A percentile compares a stretch with the other conserved stretches of the same genome.
phyloP scores from a whole-genome alignment of 2,888 invertebrate species.

The Drosophila nr. perissopoda region DNA sequence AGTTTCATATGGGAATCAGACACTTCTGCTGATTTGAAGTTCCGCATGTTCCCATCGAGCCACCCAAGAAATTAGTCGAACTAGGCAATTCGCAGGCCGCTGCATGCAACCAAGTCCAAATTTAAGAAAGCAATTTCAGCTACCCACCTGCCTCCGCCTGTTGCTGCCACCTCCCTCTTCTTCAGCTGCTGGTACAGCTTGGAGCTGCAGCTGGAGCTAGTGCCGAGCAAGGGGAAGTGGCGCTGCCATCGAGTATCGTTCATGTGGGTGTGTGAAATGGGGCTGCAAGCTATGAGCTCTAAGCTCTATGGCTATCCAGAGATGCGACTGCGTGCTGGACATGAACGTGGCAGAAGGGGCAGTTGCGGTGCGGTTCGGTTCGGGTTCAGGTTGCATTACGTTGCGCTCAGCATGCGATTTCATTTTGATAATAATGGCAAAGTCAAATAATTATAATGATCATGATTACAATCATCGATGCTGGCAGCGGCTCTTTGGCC shows the following conservation, averaged over 20 bases:
- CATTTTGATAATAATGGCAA: constrained; percentile 81
- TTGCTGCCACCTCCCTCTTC: not conserved
- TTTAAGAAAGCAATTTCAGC: constrained; percentile 62
- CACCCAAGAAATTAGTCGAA: constrained; percentile 23
- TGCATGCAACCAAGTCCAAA: constrained; percentile 30
- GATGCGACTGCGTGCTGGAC: constrained; percentile 44
- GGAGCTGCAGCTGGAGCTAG: not conserved
- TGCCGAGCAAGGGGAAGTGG: constrained; percentile 37
- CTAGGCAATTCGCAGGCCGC: constrained; percentile 2
- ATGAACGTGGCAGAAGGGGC: constrained; percentile 18
- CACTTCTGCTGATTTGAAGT: not conserved
- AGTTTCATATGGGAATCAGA: constrained; percentile 1
- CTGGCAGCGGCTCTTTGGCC: constrained; percentile 35
- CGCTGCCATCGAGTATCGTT: constrained; percentile 28
- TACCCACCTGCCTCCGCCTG: constrained; percentile 11
- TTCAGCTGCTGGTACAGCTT: not conserved
- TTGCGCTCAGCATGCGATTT: constrained; percentile 69
- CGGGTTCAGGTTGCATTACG: constrained; percentile 30
- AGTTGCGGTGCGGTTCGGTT: not conserved
- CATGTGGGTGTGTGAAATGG: constrained; percentile 76
- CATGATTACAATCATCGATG: constrained; percentile 78
- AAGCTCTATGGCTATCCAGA: not conserved
- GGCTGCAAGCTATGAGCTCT: constrained; percentile 41
- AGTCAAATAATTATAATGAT: constrained; percentile 81
- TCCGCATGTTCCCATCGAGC: constrained; percentile 18